phyloP scores from a whole-genome alignment of 2,113 vertebrate species.

The Phycodurus eques region DNA sequence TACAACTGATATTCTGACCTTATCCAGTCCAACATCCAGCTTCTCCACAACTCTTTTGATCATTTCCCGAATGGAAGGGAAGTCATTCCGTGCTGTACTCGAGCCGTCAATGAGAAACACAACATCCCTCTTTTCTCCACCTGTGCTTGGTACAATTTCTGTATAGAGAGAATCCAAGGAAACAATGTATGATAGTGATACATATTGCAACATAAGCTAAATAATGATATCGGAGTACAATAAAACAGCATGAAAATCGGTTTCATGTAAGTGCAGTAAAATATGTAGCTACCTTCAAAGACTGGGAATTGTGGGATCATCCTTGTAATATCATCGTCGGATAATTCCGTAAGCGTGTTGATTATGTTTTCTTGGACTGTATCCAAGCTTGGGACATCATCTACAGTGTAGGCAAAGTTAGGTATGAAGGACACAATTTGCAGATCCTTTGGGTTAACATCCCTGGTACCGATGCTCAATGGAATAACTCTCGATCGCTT shows the following conservation, averaged over 20 bases:
- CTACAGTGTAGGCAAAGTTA: constrained; percentile 76
- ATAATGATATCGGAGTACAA: neutral
- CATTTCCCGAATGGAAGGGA: constrained; percentile 78
- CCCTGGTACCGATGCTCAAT: constrained; percentile 85
- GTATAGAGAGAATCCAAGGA: constrained; percentile 30
- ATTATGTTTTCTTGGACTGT: constrained; percentile 73
- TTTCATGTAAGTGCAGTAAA: neutral
- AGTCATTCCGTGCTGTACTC: constrained; percentile 73
- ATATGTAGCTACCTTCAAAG: constrained; percentile 53
- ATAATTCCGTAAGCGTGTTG: constrained; percentile 66
- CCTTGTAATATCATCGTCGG: constrained; percentile 61
- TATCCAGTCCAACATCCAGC: constrained; percentile 84
- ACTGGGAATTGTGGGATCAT: constrained; percentile 56
- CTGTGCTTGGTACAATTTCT: constrained; percentile 29
- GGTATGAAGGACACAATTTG: constrained; percentile 81
- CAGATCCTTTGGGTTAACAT: constrained; percentile 78
- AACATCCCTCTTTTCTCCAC: constrained; percentile 80
- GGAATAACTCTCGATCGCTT: constrained; percentile 81
- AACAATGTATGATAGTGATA: neutral
- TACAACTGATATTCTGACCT: constrained; percentile 83
- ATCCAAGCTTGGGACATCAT: constrained; percentile 80
- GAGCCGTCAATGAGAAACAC: constrained; percentile 93
- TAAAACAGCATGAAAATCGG: neutral
- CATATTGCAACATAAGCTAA: neutral
- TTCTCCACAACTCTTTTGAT: constrained; percentile 80